phyloP scores from a whole-genome alignment of 2,888 invertebrate genomes.

The Adelphocoris suturalis region DNA sequence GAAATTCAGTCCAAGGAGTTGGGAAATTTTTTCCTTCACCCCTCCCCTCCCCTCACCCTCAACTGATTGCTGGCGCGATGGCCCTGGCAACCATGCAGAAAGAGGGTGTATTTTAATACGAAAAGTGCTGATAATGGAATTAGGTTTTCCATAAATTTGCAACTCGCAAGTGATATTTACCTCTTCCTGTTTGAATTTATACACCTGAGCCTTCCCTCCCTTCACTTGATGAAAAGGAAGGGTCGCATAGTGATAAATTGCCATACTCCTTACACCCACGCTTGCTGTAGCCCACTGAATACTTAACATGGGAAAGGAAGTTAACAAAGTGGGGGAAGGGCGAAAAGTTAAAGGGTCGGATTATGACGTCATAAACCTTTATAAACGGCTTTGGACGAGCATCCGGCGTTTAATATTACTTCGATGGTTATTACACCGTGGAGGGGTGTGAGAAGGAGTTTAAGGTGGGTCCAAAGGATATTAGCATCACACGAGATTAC shows the following conservation, averaged over 20 bases:
- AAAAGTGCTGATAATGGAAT: neutral
- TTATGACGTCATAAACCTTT: constrained; percentile 32
- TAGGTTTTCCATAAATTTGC: constrained; percentile 31
- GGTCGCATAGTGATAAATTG: neutral
- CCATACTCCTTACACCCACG: neutral
- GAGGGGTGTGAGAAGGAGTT: neutral
- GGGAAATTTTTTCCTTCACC: too few relatives aligned
- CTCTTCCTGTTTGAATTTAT: neutral
- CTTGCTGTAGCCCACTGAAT: neutral
- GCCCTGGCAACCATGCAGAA: too few relatives aligned
- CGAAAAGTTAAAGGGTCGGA: neutral
- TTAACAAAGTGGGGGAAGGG: neutral
- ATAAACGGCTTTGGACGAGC: constrained; percentile 7
- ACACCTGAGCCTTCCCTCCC: constrained; percentile 1
- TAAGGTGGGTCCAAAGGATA: neutral
- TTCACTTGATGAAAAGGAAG: neutral
- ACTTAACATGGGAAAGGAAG: constrained; percentile 4
- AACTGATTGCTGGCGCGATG: too few relatives aligned
- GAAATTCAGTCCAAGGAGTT: too few relatives aligned
- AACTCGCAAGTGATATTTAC: neutral
- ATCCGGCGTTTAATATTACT: constrained; percentile 31
- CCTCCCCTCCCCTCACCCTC: too few relatives aligned
- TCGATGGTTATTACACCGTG: neutral
- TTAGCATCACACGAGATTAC: constrained; percentile 6
- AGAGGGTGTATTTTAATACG: neutral